Conservation (phyloP, 2,113 vertebrate species). For the Athene noctua region DNA sequence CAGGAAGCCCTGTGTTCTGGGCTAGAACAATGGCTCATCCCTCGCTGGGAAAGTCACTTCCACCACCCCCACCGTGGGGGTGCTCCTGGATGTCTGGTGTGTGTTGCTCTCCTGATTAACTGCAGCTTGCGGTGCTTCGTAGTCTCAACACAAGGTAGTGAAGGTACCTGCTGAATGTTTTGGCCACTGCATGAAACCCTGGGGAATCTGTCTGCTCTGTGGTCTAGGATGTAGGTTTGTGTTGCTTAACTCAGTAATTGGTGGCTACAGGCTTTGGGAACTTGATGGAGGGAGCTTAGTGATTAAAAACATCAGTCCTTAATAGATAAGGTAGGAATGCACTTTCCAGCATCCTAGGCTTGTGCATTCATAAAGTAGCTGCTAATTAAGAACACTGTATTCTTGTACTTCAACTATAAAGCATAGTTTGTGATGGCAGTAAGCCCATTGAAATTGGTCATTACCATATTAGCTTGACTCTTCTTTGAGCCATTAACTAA, state of each 20-base stretch:
- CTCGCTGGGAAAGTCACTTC: neutral
- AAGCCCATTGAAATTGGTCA: slow-evolving; percentile 55
- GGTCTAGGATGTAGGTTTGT: neutral
- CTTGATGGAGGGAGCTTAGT: neutral
- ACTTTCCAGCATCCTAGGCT: neutral
- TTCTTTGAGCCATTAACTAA: slow-evolving; percentile 65
- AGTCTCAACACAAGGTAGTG: neutral
- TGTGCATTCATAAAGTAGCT: slow-evolving; percentile 20
- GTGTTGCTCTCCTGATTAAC: neutral
- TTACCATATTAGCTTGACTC: slow-evolving; percentile 56
- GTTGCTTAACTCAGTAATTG: neutral
- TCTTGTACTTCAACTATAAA: slow-evolving; percentile 40
- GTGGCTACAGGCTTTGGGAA: slow-evolving; percentile 1
- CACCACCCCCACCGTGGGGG: fast-evolving
- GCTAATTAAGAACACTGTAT: slow-evolving; percentile 62
- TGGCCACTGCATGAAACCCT: neutral
- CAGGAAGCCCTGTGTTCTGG: neutral
- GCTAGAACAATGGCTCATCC: neutral
- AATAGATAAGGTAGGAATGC: neutral
- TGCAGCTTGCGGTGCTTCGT: neutral
- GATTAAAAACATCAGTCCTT: neutral
- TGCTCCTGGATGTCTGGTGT: neutral
- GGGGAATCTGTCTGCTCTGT: neutral
- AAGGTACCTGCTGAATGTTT: neutral
- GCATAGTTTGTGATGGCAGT: slow-evolving; percentile 40